Evolutionary conservation across 2,797 vertebrate genomes (phyloP).

Genomic region (Mus spretus): DNA sequence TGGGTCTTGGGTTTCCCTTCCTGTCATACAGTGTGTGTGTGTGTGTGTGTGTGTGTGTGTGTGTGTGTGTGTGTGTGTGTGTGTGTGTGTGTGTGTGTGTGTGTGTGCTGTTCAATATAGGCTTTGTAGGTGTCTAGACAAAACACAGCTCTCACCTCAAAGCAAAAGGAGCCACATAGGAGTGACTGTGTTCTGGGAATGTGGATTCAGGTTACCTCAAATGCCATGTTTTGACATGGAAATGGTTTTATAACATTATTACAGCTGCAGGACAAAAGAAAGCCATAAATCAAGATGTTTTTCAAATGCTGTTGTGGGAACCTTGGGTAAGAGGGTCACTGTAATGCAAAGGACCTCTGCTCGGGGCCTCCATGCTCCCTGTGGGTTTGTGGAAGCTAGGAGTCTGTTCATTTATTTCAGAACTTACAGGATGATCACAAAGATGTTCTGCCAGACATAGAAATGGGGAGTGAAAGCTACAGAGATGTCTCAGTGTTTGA

Average conservation of each 20-base stretch:
- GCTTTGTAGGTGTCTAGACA: background rate
- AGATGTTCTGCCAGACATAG: background rate
- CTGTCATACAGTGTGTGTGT: rapidly evolving
- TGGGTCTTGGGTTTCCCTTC: background rate
- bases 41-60: background rate
- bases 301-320: background rate
- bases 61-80: background rate
- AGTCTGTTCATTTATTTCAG: background rate
- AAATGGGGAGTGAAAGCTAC: background rate
- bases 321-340: background rate
- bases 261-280: background rate
- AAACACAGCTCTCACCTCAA: background rate
- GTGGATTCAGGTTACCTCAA: background rate
- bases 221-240: background rate
- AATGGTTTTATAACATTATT: background rate
- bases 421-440: background rate
- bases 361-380: background rate
- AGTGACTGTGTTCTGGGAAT: background rate
- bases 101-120: too few species aligned
- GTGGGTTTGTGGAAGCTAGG: background rate
- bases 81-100: background rate
- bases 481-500: background rate
- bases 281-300: background rate
- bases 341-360: background rate
- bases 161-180: background rate